Base-by-base conservation (phyloP, 2,797 vertebrate species). In the Threskiornis aethiopicus region DNA sequence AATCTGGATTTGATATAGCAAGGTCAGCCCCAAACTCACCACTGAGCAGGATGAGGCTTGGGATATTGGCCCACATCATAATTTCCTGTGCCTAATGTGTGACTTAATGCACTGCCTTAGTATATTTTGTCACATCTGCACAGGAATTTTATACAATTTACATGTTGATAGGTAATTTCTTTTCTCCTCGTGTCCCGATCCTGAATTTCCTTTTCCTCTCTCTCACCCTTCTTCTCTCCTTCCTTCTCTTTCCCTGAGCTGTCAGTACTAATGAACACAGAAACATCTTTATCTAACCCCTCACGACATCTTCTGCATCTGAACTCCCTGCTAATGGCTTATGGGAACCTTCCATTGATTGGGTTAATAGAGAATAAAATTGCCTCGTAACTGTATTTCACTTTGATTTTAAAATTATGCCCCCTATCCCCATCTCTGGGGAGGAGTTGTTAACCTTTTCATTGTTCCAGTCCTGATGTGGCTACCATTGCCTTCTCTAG, bases 331-430 rank as follows among this genome's bases (percentile, higher is more conserved):
- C 97, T 98, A 98, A 98, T 98, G 98, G 97, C 97, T 98, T 98
- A 97, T 97, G 97, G 97, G 97, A 98, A 96, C 98, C 98, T 98
- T 98, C 97, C 97, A 98, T 98, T 99, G 98, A 99, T 98, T 98
- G 98, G 98, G 98, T 99, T 98, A 98, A 98, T 98, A 98, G 98
- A 98, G 98, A 98, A 98, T 98, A 98, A 99, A 99, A 99, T 98
- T 98, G 98, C 97, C 98, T 99, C 95, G 87, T 98, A 97, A 98
- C 98, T 98, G 97, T 98, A 98, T 98, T 98, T 98, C 95, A 98
- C 78, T 96, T 96, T 98, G 98, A 86, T 95, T 97, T 95, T 94
- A 73, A 84, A 97, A 97, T 91, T 78, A 85, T 69, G 78, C 42
- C 65, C 72, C 86, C 28, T 76, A 54, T 87, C 49, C 49, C 69